Percentiles rank a stretch among this genome's conserved stretches.
phyloP scores from a whole-genome alignment of 2,113 vertebrate genomes.

The Coracopsis vasa region DNA sequence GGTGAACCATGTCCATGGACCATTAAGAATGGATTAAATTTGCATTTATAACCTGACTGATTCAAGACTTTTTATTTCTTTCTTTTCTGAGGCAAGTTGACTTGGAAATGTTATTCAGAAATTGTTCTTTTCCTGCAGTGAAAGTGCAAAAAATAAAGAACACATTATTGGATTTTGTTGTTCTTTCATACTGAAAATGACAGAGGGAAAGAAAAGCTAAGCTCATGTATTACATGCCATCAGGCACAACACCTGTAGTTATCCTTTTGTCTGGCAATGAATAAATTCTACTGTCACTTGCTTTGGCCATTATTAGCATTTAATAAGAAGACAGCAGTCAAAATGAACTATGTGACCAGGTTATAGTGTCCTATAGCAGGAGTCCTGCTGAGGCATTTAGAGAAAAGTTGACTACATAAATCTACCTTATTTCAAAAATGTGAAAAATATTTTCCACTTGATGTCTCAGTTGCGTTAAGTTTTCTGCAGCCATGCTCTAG shows the following conservation, averaged over 20 bases:
- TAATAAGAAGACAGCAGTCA: neutral
- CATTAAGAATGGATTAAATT: conserved; percentile 61
- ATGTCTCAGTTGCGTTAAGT: neutral
- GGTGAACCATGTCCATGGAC: neutral
- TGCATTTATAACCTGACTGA: conserved; percentile 46
- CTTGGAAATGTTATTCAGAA: conserved; percentile 35
- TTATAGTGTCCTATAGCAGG: neutral
- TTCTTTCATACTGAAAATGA: neutral
- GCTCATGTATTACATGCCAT: neutral
- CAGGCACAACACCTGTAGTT: neutral
- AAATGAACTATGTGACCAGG: neutral
- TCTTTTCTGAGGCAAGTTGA: neutral
- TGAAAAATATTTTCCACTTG: neutral
- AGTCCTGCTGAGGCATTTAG: neutral
- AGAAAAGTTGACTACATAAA: neutral
- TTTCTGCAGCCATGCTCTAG: neutral
- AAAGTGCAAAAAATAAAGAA: neutral
- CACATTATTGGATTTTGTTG: neutral
- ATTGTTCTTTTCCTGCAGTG: neutral
- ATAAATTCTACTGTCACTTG: neutral
- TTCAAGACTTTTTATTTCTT: neutral
- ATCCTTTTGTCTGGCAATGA: neutral
- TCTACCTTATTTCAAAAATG: neutral
- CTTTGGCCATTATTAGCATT: neutral
- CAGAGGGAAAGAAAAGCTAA: neutral